Evolutionary conservation across 2,113 vertebrate species (phyloP).

Genomic region (Actenoides hombroni): DNA sequence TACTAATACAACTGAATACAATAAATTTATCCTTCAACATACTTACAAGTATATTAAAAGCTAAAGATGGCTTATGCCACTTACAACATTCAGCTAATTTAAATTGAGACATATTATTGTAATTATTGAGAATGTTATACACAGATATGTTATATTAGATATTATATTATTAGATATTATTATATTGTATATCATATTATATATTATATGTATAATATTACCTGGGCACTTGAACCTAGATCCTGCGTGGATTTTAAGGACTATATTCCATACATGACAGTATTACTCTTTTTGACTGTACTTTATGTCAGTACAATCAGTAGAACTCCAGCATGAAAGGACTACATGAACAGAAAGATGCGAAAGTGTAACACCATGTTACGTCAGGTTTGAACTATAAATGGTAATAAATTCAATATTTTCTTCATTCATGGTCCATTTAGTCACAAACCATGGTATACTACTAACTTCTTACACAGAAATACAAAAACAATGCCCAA

Average conservation of each 20-base stretch:
- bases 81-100: not conserved
- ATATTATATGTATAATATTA: not conserved
- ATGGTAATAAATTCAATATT: not conserved
- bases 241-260: not conserved
- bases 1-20: not conserved
- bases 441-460: not conserved
- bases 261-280: not conserved
- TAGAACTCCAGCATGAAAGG: not conserved
- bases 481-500: accelerated
- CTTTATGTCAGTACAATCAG: not conserved
- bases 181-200: no score
- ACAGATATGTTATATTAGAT: no score
- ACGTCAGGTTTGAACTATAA: not conserved
- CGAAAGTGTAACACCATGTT: not conserved
- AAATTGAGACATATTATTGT: not conserved
- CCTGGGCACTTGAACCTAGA: accelerated
- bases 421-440: not conserved
- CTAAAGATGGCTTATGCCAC: not conserved
- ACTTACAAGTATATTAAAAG: not conserved
- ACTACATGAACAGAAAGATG: not conserved
- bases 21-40: not conserved
- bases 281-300: not conserved
- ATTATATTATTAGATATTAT: no score
- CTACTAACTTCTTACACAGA: not conserved
- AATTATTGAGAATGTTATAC: not conserved